These are phyloP conservation scores for Drosophila parthenogenetica DNA, from an alignment of 2,888 invertebrate species.

Conservation along the genomic window DNA sequence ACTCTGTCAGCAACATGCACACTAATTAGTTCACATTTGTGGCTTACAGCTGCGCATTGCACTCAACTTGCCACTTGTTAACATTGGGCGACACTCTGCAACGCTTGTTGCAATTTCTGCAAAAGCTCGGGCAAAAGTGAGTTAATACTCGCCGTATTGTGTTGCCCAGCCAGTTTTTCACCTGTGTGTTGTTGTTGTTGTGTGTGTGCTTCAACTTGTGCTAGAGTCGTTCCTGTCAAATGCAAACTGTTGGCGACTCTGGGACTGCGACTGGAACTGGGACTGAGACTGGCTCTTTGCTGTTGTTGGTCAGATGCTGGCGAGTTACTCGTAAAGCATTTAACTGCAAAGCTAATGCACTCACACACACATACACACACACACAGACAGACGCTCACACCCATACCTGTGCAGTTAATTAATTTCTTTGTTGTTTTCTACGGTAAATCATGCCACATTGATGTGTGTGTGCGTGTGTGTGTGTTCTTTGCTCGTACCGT, in stretches of 20 bases:
- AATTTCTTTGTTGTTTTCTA: slow-evolving; percentile 80
- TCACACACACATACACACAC: slow-evolving; percentile 54
- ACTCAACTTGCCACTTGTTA: slow-evolving; percentile 71
- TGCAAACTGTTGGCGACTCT: slow-evolving; percentile 55
- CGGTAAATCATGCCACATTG: slow-evolving; percentile 75
- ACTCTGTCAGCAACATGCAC: slow-evolving; percentile 76
- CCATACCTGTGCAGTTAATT: slow-evolving; percentile 75
- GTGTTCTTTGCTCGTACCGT: slow-evolving; percentile 42
- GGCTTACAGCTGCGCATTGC: slow-evolving; percentile 59
- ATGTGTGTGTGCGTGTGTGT: slow-evolving; percentile 50
- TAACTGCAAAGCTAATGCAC: slow-evolving; percentile 77
- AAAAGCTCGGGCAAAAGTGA: slow-evolving; percentile 64
- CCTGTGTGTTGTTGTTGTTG: slow-evolving; percentile 11
- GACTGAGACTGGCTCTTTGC: slow-evolving; percentile 26
- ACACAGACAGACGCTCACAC: slow-evolving; percentile 25
- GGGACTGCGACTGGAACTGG: slow-evolving; percentile 5
- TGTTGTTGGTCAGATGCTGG: slow-evolving; percentile 46
- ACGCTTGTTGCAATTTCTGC: slow-evolving; percentile 17
- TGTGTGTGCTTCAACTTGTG: slow-evolving; percentile 42
- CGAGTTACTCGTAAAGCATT: slow-evolving; percentile 69
- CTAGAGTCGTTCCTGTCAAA: slow-evolving; percentile 64
- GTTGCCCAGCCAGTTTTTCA: slow-evolving; percentile 51
- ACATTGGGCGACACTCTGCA: slow-evolving; percentile 50
- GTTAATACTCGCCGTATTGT: slow-evolving; percentile 61
- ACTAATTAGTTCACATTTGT: slow-evolving; percentile 77